Conservation (phyloP, 2,888 invertebrate species). For the Pardosa pseudoannulata region DNA sequence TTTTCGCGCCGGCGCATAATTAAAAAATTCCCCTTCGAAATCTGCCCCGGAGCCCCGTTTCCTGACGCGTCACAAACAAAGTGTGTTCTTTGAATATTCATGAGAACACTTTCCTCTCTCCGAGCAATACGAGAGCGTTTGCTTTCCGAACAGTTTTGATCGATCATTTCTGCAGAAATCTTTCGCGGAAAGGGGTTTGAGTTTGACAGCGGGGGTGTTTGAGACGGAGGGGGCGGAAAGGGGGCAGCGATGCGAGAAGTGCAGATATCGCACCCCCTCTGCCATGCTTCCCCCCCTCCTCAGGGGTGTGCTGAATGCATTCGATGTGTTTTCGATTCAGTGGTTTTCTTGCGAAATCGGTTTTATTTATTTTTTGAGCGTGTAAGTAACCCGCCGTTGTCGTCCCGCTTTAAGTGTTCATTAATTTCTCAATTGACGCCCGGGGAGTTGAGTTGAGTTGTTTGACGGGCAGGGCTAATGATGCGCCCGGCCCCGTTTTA, state of each 20-base stretch:
- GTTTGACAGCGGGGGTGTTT: background rate
- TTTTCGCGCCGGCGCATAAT: too few species aligned
- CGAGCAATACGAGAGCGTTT: background rate
- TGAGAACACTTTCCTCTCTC: background rate
- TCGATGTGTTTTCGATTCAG: background rate
- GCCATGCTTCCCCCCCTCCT: too few species aligned
- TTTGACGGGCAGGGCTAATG: too few species aligned
- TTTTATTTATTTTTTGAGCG: too few species aligned
- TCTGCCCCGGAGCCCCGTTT: too few species aligned
- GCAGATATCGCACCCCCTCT: background rate
- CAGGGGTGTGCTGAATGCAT: background rate
- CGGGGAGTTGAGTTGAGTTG: background rate
- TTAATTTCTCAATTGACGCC: background rate
- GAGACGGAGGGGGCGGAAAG: background rate
- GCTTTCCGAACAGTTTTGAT: conserved; percentile 5
- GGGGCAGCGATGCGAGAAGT: too few species aligned
- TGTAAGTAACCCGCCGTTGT: too few species aligned
- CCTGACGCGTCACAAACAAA: background rate
- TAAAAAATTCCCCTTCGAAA: too few species aligned
- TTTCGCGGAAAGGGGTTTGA: background rate
- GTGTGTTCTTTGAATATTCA: conserved; percentile 10
- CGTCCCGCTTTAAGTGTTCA: background rate
- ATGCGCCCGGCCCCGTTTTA: too few species aligned
- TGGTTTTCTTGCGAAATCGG: background rate
- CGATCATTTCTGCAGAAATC: background rate